Conservation (phyloP, 2,113 vertebrate species). For the Spea multiplicata region DNA sequence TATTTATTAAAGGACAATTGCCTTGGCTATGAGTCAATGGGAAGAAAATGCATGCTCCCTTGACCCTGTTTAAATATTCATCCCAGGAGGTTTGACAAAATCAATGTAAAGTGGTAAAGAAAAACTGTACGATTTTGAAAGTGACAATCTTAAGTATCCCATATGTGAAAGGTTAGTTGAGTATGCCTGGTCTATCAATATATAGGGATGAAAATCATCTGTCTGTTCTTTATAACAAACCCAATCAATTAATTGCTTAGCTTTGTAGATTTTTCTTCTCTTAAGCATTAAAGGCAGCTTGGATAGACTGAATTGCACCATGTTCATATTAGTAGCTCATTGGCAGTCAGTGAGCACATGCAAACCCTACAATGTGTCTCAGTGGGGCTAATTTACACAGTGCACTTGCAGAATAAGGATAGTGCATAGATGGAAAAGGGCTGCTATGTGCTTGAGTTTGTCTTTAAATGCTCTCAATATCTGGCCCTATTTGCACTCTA, state of each 20-base stretch:
- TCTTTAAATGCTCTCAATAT: conserved; percentile 22
- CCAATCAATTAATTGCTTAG: conserved; percentile 16
- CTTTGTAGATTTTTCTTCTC: not conserved
- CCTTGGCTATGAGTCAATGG: conserved; percentile 21
- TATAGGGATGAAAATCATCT: conserved; percentile 20
- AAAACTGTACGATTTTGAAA: conserved; percentile 41
- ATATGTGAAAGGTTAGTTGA: conserved; percentile 22
- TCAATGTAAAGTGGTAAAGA: conserved; percentile 45
- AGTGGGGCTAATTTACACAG: conserved; percentile 43
- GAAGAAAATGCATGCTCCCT: conserved; percentile 24
- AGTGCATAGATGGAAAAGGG: conserved; percentile 28
- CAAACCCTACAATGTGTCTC: conserved; percentile 43
- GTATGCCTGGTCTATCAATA: conserved; percentile 26
- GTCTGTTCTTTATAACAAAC: conserved; percentile 27
- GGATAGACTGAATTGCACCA: conserved; percentile 6
- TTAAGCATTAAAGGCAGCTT: conserved; percentile 7
- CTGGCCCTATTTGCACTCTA: conserved; percentile 6
- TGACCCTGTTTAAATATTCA: conserved; percentile 38
- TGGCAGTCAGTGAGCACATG: conserved; percentile 36
- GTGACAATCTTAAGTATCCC: conserved; percentile 15
- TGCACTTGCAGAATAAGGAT: conserved; percentile 20
- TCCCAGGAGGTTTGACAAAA: conserved; percentile 43
- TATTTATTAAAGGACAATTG: conserved; percentile 30
- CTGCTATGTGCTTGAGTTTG: not conserved
- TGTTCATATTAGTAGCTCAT: conserved; percentile 39